Evolutionary conservation across 1,140 invertebrate species (phyloP).

Genomic region (Lysiphlebus fabarum): DNA sequence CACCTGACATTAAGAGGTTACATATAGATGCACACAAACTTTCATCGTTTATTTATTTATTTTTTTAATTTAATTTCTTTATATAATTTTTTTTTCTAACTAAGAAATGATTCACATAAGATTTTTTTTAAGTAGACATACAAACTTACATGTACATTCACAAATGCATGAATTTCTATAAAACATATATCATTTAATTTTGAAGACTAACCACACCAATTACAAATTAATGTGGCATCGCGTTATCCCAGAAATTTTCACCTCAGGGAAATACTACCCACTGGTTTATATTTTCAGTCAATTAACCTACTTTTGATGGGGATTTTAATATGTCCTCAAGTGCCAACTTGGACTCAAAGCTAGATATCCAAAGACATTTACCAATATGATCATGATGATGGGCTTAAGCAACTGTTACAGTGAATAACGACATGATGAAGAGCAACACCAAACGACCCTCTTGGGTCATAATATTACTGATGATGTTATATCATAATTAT

Average conservation of each 20-base stretch:
- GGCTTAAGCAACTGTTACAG: slow-evolving; percentile 10
- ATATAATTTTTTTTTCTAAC: slow-evolving; percentile 1
- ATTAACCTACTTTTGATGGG: slow-evolving; percentile 37
- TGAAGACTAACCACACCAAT: slow-evolving; percentile 36
- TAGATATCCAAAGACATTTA: slow-evolving; percentile 5
- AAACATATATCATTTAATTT: slow-evolving; percentile 34
- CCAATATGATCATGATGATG: slow-evolving; percentile 28
- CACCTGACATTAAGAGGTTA: slow-evolving; percentile 24
- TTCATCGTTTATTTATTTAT: slow-evolving; percentile 5
- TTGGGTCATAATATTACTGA: not conserved
- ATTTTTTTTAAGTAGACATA: too few relatives aligned
- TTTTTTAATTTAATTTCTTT: slow-evolving; percentile 13
- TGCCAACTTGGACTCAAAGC: slow-evolving; percentile 5
- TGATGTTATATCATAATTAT: too few relatives aligned
- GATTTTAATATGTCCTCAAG: slow-evolving; percentile 5
- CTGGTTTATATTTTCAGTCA: slow-evolving; percentile 27
- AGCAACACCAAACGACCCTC: slow-evolving; percentile 8
- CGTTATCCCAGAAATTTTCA: slow-evolving; percentile 33
- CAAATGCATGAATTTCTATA: too few relatives aligned
- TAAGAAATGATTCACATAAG: slow-evolving; percentile 1
- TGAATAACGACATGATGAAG: not conserved
- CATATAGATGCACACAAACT: not conserved
- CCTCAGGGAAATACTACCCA: slow-evolving; percentile 27
- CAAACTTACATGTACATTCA: too few relatives aligned
- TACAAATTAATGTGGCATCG: slow-evolving; percentile 39